Percentiles rank a stretch among this genome's conserved stretches.
Conservation (phyloP, 2,797 vertebrate genomes). For the Spondyliosoma cantharus region DNA sequence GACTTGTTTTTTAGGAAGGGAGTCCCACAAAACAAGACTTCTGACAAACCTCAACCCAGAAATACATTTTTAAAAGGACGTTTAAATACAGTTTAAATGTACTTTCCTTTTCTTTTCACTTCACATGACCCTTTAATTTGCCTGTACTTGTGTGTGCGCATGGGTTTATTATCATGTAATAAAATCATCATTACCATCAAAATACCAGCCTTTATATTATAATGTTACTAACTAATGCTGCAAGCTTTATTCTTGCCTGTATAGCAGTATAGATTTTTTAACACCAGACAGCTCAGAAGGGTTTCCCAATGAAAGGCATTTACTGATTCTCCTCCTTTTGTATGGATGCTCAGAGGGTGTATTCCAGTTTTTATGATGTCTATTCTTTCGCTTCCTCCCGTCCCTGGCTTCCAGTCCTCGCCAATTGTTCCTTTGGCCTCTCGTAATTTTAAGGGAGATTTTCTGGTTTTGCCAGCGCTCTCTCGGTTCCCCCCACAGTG, state of each 20-base stretch:
- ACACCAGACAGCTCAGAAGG: slow-evolving; percentile 19
- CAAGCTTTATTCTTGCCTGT: slow-evolving; percentile 16
- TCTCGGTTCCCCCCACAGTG: slow-evolving; percentile 45
- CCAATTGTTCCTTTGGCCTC: slow-evolving; percentile 46
- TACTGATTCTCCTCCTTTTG: slow-evolving; percentile 44
- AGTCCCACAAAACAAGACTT: slow-evolving; percentile 40
- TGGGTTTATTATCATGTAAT: slow-evolving; percentile 17
- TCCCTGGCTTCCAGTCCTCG: neutral
- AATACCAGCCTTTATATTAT: slow-evolving; percentile 11
- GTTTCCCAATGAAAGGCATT: slow-evolving; percentile 11
- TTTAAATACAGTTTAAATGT: neutral
- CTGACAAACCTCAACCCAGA: neutral
- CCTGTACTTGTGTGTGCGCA: neutral
- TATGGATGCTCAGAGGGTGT: slow-evolving; percentile 15
- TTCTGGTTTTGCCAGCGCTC: slow-evolving; percentile 67
- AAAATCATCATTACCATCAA: slow-evolving; percentile 21
- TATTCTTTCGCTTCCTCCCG: slow-evolving; percentile 7
- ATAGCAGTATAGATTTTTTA: neutral
- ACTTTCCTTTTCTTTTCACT: neutral
- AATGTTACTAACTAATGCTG: slow-evolving; percentile 4
- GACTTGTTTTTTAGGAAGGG: slow-evolving; percentile 45
- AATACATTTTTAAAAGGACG: neutral
- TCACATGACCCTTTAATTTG: neutral
- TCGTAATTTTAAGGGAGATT: slow-evolving; percentile 64
- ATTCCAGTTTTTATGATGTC: slow-evolving; percentile 25